A percentile compares a stretch with the other conserved stretches of the same genome.
Evolutionary conservation across 1,140 invertebrate species (phyloP).

Genomic region (Drosophila bocqueti): DNA sequence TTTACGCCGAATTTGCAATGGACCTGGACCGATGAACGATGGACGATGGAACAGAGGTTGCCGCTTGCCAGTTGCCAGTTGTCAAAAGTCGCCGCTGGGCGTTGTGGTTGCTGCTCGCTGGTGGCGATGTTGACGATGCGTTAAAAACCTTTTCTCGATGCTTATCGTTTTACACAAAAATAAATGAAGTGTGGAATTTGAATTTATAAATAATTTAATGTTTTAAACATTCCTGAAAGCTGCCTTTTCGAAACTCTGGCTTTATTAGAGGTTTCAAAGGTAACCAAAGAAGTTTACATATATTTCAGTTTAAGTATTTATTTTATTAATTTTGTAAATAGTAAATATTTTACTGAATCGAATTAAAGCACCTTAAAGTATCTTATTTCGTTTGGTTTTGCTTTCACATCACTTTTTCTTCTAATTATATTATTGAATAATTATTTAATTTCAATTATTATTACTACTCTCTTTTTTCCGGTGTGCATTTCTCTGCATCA

Average conservation of each 20-base stretch:
- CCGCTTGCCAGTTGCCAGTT: constrained; percentile 38
- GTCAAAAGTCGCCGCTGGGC: constrained; percentile 68
- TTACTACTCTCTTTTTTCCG: background rate
- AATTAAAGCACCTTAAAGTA: background rate
- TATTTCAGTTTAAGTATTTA: background rate
- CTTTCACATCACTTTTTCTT: background rate
- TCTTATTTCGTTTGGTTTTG: background rate
- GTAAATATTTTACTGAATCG: background rate
- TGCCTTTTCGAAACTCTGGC: background rate
- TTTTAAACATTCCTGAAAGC: no score
- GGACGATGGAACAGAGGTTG: constrained; percentile 9
- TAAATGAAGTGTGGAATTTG: background rate
- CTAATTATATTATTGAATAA: background rate
- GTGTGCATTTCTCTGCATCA: constrained; percentile 4
- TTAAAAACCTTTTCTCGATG: constrained; percentile 58
- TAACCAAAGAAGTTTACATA: no score
- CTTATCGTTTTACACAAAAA: constrained; percentile 32
- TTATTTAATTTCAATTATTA: no score
- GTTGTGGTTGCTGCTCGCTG: constrained; percentile 29
- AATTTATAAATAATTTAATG: background rate
- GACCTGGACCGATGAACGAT: constrained; percentile 16
- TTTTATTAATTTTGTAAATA: background rate
- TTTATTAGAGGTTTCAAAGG: background rate
- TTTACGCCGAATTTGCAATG: constrained; percentile 69
- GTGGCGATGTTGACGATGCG: constrained; percentile 58